Evolutionary conservation across 2,797 vertebrate genomes (phyloP), one percentile per base, ranked within the genome.

Genomic region (Percopsis omiscomaycus): DNA sequence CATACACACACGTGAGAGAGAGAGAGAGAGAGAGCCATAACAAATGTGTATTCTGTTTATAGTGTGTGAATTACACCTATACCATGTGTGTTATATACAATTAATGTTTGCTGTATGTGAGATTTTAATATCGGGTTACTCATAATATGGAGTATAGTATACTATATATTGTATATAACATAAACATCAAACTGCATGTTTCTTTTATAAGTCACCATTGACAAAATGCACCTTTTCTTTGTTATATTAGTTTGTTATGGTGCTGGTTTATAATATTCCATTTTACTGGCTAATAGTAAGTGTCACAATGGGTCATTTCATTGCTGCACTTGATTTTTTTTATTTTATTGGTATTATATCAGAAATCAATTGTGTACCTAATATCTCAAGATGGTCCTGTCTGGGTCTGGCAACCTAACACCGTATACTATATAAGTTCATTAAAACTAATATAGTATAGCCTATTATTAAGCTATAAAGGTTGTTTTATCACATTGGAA

Each of bases 191-290:
- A 42, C 22, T 42, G 8, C 37, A 42, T 2, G 37, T 9, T 42
- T 9, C 37, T 42, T 42, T 42, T 42, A 42, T 42, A 42, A 42
- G 37, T 9, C 37, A 42, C 37, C 37, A 42, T 42, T 42, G 37
- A 42, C 37, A 6, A 42, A 42, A 42, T 42, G 37, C 4, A 10
- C 37, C 10, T 42, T 42, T 42, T 9, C 6, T 22, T 71, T 78
- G 68, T 74, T 69, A 69, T 27, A 85, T 82, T 82, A 81, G 84
- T 88, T 89, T 86, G 84, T 87, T 77, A 81, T 65, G 61, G 64
- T 70, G 72, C 73, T 79, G 44, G 55, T 80, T 71, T 71, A 66
- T 71, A 66, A 80, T 84, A 80, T 77, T 66, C 69, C 55, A 55
- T 32, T n/a, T 6, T 42, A 74, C 9, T 68, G 74, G 77, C 65